Evolutionary conservation across 64 coral and sea anemone genomes (phyloP).

Genomic region (Dendronephthya gigantea): DNA sequence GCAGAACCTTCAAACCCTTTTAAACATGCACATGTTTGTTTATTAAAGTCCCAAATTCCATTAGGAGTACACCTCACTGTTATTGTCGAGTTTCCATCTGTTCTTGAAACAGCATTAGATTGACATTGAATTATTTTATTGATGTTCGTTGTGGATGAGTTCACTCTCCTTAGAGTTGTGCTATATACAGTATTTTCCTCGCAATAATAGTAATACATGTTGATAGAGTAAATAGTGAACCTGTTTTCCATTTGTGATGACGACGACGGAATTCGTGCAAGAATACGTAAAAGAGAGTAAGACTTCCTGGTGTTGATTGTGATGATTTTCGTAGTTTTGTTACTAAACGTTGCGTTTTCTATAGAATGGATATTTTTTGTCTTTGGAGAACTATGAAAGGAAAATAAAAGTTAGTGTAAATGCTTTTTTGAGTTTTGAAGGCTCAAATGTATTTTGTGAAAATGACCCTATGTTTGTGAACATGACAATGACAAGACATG

Average conservation of each 20-base stretch:
- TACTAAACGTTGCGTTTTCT: background rate
- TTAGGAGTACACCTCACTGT: background rate
- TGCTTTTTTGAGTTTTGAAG: too few species aligned
- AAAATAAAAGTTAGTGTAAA: too few species aligned
- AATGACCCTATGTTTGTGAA: too few species aligned
- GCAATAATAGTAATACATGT: background rate
- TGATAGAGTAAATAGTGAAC: background rate
- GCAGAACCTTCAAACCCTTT: background rate
- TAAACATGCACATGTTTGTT: background rate
- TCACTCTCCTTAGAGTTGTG: background rate
- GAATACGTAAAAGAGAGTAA: background rate
- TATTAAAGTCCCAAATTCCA: background rate
- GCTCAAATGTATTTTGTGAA: too few species aligned
- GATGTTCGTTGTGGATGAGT: background rate
- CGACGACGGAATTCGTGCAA: background rate
- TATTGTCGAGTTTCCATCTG: background rate
- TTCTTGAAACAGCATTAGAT: background rate
- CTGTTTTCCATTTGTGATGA: background rate
- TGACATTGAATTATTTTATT: background rate
- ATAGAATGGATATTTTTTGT: too few species aligned
- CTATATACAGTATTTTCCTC: background rate
- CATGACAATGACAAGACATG: too few species aligned
- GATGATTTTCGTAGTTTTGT: background rate
- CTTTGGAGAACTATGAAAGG: too few species aligned
- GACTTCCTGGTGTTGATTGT: background rate